A percentile compares a stretch with the other conserved stretches of the same genome.
Evolutionary conservation across 2,888 invertebrate species (phyloP).

Genomic region (Nymphalis urticae): DNA sequence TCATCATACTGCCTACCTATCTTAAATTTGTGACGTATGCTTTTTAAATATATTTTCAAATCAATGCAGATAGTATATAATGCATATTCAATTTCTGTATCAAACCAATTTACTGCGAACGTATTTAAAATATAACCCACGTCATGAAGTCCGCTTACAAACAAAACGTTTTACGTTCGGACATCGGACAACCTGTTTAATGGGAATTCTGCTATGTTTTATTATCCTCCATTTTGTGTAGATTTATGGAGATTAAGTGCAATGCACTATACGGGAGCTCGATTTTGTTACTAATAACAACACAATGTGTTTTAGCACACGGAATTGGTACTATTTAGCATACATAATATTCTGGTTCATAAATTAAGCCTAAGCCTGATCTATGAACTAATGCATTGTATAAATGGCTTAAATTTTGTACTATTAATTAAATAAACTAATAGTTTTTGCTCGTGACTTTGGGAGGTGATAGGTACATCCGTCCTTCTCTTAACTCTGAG

Average conservation of each 20-base stretch:
- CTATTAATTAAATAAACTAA: too few species aligned
- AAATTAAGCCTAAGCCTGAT: too few species aligned
- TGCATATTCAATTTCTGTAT: conserved; percentile 3
- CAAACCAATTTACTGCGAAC: conserved; percentile 18
- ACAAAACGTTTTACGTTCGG: neutral
- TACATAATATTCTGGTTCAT: neutral
- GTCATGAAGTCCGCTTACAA: conserved; percentile 16
- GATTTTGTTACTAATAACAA: too few species aligned
- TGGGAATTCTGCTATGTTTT: conserved; percentile 4
- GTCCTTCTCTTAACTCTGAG: too few species aligned
- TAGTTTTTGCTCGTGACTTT: too few species aligned
- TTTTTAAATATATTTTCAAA: neutral
- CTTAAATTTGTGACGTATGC: too few species aligned
- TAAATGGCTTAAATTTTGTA: too few species aligned
- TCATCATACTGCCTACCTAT: too few species aligned
- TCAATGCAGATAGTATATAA: neutral
- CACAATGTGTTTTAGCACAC: too few species aligned
- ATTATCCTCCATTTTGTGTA: neutral
- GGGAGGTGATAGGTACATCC: too few species aligned
- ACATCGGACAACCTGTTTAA: conserved; percentile 5
- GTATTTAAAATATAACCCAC: neutral
- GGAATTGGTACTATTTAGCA: neutral
- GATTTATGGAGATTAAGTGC: conserved; percentile 4
- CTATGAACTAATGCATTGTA: too few species aligned
- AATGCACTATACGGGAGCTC: neutral